These are phyloP conservation scores for Leptoteleia sp. DNA, from an alignment of 1,140 invertebrate genomes.

Conservation along the genomic window DNA sequence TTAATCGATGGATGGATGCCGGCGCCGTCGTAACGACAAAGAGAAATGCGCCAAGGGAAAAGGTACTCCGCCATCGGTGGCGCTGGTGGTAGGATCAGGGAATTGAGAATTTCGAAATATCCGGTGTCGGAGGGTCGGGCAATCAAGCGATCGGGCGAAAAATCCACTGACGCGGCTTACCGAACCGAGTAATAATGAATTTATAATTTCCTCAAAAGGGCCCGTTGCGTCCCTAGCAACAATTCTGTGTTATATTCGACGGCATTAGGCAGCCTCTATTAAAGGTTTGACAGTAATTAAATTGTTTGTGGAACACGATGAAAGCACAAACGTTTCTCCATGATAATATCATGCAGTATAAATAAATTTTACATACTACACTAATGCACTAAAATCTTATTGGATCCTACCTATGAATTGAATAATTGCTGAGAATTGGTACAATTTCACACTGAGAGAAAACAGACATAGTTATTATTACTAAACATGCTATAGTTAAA, in stretches of 20 bases:
- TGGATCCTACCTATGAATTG: too few species aligned
- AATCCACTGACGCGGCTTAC: slow-evolving; percentile 70
- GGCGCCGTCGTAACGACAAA: slow-evolving; percentile 62
- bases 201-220: slow-evolving; percentile 69
- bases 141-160: slow-evolving; percentile 73
- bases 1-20: slow-evolving; percentile 79
- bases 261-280: slow-evolving; percentile 20
- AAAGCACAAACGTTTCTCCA: too few species aligned
- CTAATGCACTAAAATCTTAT: too few species aligned
- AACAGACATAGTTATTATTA: too few species aligned
- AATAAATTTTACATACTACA: too few species aligned
- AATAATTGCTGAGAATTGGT: too few species aligned
- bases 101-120: slow-evolving; percentile 71
- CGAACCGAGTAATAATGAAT: slow-evolving; percentile 76
- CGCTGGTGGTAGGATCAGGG: slow-evolving; percentile 40
- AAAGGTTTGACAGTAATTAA: slow-evolving; percentile 14
- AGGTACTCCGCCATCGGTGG: slow-evolving; percentile 7
- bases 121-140: slow-evolving; percentile 65
- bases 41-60: slow-evolving; percentile 52
- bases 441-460: too few species aligned
- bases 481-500: too few species aligned
- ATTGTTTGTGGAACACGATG: neutral
- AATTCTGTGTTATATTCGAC: slow-evolving; percentile 57
- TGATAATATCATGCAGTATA: too few species aligned
- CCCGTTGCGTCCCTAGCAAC: slow-evolving; percentile 14